Evolutionary conservation across 2,888 invertebrate species (phyloP).

Genomic region (Plusia festucae): DNA sequence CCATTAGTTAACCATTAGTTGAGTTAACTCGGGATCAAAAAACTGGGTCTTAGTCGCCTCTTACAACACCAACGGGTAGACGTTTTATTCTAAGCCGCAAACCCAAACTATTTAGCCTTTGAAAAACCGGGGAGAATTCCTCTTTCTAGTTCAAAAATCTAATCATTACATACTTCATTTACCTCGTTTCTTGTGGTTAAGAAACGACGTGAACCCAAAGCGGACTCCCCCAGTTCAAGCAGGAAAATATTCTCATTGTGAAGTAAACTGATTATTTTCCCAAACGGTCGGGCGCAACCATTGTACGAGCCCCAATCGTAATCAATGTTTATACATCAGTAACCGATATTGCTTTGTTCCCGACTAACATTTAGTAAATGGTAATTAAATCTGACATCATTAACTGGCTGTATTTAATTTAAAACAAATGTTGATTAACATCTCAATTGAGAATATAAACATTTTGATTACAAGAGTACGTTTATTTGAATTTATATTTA

Average conservation of each 20-base stretch:
- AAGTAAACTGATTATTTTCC: background rate
- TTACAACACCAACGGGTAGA: too few relatives aligned
- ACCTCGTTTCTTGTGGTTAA: background rate
- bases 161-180: background rate
- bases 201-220: background rate
- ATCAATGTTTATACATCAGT: conserved; percentile 14
- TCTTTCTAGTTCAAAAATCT: background rate
- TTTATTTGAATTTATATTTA: conserved; percentile 2
- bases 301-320: conserved; percentile 19
- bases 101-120: too few relatives aligned
- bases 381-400: conserved; percentile 25
- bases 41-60: too few relatives aligned
- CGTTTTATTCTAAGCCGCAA: too few relatives aligned
- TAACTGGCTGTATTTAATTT: conserved; percentile 22
- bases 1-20: too few relatives aligned
- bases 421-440: conserved; percentile 9
- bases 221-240: background rate
- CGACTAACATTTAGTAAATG: conserved; percentile 13
- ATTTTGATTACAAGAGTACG: background rate
- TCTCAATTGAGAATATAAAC: conserved; percentile 11
- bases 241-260: background rate
- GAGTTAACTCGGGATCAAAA: too few relatives aligned
- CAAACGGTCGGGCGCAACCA: background rate
- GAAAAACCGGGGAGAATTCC: too few relatives aligned
- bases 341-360: conserved; percentile 33